phyloP scores from a whole-genome alignment of 2,888 invertebrate species.

The Lycocerus yunnanus region DNA sequence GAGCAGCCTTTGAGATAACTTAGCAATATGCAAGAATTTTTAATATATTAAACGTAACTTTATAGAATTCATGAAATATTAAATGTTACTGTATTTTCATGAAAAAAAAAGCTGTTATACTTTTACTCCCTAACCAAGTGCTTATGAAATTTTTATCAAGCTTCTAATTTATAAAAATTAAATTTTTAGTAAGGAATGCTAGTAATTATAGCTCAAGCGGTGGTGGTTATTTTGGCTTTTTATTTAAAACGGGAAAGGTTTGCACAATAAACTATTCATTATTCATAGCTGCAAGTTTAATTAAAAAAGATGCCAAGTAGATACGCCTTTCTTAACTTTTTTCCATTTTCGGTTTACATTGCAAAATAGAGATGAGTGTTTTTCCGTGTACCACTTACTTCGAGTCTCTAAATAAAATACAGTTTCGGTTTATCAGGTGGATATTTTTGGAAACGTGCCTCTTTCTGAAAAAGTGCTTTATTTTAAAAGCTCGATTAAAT shows the following conservation, averaged over 20 bases:
- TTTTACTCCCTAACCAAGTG: too few species aligned
- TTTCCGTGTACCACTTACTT: not conserved
- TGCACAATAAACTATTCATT: not conserved
- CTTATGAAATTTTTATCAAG: too few species aligned
- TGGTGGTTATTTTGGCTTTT: not conserved
- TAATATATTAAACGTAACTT: too few species aligned
- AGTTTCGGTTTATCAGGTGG: not conserved
- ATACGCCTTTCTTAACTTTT: not conserved
- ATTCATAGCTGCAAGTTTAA: not conserved
- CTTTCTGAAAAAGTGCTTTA: not conserved
- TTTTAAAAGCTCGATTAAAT: not conserved
- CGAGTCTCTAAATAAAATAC: not conserved
- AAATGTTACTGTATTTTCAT: too few species aligned
- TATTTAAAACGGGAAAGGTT: not conserved
- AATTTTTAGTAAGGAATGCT: not conserved
- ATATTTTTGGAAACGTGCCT: not conserved
- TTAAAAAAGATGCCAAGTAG: not conserved
- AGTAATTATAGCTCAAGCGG: not conserved
- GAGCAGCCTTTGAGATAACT: not conserved
- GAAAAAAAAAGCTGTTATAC: too few species aligned
- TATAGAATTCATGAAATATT: too few species aligned
- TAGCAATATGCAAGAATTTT: too few species aligned
- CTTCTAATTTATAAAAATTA: not conserved
- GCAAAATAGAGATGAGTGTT: not conserved
- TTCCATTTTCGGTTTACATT: not conserved